These are phyloP conservation scores for Sycophila texana DNA, from an alignment of 2,888 invertebrate genomes.

Conservation along the genomic window DNA sequence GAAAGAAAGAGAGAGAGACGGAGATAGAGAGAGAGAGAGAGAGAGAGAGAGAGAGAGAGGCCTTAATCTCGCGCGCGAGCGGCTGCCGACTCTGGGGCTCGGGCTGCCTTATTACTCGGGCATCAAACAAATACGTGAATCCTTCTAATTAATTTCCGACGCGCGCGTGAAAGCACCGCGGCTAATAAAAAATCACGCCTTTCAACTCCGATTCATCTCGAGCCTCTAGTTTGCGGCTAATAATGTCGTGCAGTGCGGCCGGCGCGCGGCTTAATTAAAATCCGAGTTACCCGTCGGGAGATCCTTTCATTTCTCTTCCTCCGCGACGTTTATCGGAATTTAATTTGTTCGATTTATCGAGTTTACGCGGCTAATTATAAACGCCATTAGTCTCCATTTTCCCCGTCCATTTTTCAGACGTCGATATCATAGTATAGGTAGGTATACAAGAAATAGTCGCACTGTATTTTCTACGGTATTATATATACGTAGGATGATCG, in stretches of 20 bases:
- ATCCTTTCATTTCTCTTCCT: too few species aligned
- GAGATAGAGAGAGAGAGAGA: constrained; percentile 27
- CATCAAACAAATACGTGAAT: constrained; percentile 56
- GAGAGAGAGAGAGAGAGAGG: constrained; percentile 42
- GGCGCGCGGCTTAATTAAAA: constrained; percentile 33
- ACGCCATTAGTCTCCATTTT: too few species aligned
- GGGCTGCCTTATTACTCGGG: constrained; percentile 53
- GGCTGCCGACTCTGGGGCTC: not conserved
- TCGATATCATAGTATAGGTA: too few species aligned
- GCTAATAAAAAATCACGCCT: constrained; percentile 39
- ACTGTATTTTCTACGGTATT: not conserved
- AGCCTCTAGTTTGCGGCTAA: constrained; percentile 44
- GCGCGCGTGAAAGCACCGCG: constrained; percentile 31
- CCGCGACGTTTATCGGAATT: too few species aligned
- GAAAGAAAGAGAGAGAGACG: constrained; percentile 23
- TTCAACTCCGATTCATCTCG: constrained; percentile 50
- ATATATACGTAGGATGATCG: too few species aligned
- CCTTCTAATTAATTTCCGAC: constrained; percentile 58
- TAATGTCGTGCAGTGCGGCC: constrained; percentile 24
- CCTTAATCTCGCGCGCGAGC: constrained; percentile 46
- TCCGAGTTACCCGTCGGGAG: not conserved
- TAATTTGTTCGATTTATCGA: too few species aligned
- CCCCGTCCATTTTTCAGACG: too few species aligned
- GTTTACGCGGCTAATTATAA: too few species aligned
- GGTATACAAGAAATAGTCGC: too few species aligned